Base-by-base conservation (phyloP, 2,888 invertebrate genomes). In the Celastrina argiolus region DNA sequence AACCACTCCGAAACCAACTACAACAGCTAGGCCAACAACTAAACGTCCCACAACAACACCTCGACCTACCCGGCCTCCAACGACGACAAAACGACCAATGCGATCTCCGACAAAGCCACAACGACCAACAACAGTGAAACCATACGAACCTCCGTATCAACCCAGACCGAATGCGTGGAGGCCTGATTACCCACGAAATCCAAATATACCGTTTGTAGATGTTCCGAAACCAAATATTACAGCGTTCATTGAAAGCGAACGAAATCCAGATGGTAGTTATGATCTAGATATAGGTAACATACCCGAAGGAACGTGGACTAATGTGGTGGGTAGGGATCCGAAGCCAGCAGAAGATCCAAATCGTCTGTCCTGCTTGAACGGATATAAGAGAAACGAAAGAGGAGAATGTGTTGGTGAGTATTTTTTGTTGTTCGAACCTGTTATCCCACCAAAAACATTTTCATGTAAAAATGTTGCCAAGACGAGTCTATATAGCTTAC, bases 341-440 rank as follows among this genome's bases (percentile, higher is more conserved):
- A 77, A 77, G 10, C 72, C 76, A 22, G 80, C 79, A 7, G 84
- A 85, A 67, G 78, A 86, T 69, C 73, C 80, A n/a, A 79, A 82
- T 42, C 74, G 82, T 2, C 66, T 87, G 1, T 86, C 86, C 69
- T 93, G 93, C 72, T 78, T 91, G 58, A 78, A 84, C 70, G 94
- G 94, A 0, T 94, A 91, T 67, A 87, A 92, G 67, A 88, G 92
- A 65, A 92, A 93, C 74, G 79, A 78, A 42, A 75, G 81, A 64
- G 93, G 93, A 2, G 91, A 92, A 36, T 94, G 94, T 78, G 85
- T 92, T 45, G 94, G 94, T 93, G 79, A 85, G 45, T 45, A 7
- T 8, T 18, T 45, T n/a, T n/a, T n/a, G n/a, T n/a, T n/a, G n/a
- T n/a, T n/a, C n/a, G n/a, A n/a, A n/a, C n/a, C n/a, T n/a, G n/a